These are phyloP conservation scores for Eupithecia tripunctaria DNA, from an alignment of 2,888 invertebrate species.

Conservation along the genomic window DNA sequence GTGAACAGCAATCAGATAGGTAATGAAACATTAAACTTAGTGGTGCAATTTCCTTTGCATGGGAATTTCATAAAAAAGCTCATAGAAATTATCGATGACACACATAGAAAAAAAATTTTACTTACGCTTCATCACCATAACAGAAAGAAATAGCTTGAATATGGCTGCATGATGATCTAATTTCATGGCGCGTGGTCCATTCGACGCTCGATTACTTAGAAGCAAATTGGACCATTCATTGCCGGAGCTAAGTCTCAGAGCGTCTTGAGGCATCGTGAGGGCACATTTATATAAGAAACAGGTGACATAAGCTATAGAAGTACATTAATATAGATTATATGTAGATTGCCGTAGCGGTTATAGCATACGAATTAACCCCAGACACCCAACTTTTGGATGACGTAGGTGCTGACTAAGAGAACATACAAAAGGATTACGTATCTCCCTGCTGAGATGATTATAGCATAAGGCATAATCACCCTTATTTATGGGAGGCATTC, in stretches of 20 bases:
- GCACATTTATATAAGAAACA: conserved; percentile 27
- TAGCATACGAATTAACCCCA: too few relatives aligned
- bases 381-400: too few relatives aligned
- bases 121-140: conserved; percentile 37
- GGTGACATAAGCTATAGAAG: neutral
- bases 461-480: too few relatives aligned
- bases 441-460: too few relatives aligned
- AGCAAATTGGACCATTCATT: conserved; percentile 80
- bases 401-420: too few relatives aligned
- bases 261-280: conserved; percentile 41
- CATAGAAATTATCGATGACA: neutral
- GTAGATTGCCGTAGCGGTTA: neutral
- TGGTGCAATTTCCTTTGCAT: neutral
- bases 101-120: conserved; percentile 7
- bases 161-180: conserved; percentile 65
- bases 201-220: conserved; percentile 76
- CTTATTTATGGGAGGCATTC: too few relatives aligned
- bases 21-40: neutral
- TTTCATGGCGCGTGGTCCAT: conserved; percentile 77
- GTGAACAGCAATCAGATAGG: neutral
- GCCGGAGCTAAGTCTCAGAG: conserved; percentile 53
- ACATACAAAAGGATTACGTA: too few relatives aligned
- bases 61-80: neutral
- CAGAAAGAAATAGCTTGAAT: conserved; percentile 47
- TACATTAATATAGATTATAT: neutral